Base-by-base conservation (phyloP, 2,888 invertebrate species). In the Hirtodrosophila trivittata region DNA sequence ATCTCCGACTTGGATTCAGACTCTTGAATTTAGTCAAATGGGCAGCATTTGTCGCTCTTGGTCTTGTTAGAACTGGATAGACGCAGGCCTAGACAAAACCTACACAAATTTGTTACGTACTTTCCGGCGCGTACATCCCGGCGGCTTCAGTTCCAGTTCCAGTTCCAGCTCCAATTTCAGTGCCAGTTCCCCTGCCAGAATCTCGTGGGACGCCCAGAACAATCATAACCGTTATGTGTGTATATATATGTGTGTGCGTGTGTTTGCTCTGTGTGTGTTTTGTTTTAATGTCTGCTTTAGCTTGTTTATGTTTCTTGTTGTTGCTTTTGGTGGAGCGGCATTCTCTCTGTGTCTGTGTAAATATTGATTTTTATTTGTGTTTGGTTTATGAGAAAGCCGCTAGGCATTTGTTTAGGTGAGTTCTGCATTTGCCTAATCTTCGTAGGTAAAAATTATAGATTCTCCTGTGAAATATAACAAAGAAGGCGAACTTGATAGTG, bases 321-420 rank as follows among this genome's bases (percentile, higher is more conserved):
- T 39, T 38, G 43, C 49, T 52, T 55, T 52, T 69, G 59, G 39
- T 57, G 57, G n/a, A 43, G 45, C 56, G 55, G 63, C 81, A 62
- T 58, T 68, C 55, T 32, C 60, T 69, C 63, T 54, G 47, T 66
- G 60, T 65, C 68, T 75, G 65, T 77, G 57, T 64, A 80, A 80
- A 80, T 80, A 80, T 83, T 80, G 83, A 80, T 80, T 80, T 76
- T 73, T 49, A 41, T 41, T 35, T 60, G 65, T 46, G 46, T 60
- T 54, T 46, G 46, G 58, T 54, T 60, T 74, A 59, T 67, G 75
- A 50, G 66, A 60, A 50, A 54, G 25, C 56, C 21, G 39, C 32
- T 42, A 43, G 18, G 57, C 67, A 75, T 77, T 80, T 77, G 71
- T 64, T 75, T 69, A 66, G 71, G 42, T 47, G 26, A 14, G 21